Conservation (phyloP, 1,140 invertebrate species). For the Zaprionus ornatus region DNA sequence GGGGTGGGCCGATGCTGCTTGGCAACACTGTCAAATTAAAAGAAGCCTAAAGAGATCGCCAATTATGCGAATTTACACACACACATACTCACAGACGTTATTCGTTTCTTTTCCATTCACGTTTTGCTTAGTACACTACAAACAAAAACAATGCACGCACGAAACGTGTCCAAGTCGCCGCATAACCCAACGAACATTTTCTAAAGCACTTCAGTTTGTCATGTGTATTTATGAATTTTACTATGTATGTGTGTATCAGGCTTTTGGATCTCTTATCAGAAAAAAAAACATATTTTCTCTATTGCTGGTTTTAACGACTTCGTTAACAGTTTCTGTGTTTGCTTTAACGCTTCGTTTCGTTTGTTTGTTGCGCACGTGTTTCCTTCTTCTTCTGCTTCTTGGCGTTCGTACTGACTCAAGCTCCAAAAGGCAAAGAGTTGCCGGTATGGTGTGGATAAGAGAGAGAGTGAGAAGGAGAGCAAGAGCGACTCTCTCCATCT, state of each 20-base stretch:
- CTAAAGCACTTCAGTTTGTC: neutral
- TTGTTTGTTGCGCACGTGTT: slow-evolving; percentile 46
- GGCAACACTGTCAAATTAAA: slow-evolving; percentile 59
- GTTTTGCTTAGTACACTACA: slow-evolving; percentile 14
- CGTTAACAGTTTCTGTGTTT: slow-evolving; percentile 27
- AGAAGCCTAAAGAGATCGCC: slow-evolving; percentile 13
- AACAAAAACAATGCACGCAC: slow-evolving; percentile 13
- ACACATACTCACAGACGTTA: neutral
- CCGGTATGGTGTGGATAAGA: slow-evolving; percentile 18
- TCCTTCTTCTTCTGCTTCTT: slow-evolving; percentile 19
- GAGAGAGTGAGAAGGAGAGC: neutral
- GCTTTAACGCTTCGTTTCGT: slow-evolving; percentile 21
- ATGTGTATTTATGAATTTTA: neutral
- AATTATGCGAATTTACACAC: slow-evolving; percentile 48
- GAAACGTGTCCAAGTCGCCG: slow-evolving; percentile 25
- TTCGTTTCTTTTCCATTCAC: slow-evolving; percentile 23
- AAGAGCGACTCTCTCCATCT: slow-evolving; percentile 2
- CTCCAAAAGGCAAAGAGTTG: slow-evolving; percentile 24
- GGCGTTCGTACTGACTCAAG: slow-evolving; percentile 32
- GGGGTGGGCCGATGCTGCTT: slow-evolving; percentile 46
- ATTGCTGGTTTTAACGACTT: slow-evolving; percentile 3
- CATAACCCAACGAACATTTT: slow-evolving; percentile 20
- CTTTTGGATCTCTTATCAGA: neutral
- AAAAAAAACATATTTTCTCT: neutral
- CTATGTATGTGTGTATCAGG: neutral